phyloP scores from a whole-genome alignment of 2,113 vertebrate species.

The Tursiops truncatus region DNA sequence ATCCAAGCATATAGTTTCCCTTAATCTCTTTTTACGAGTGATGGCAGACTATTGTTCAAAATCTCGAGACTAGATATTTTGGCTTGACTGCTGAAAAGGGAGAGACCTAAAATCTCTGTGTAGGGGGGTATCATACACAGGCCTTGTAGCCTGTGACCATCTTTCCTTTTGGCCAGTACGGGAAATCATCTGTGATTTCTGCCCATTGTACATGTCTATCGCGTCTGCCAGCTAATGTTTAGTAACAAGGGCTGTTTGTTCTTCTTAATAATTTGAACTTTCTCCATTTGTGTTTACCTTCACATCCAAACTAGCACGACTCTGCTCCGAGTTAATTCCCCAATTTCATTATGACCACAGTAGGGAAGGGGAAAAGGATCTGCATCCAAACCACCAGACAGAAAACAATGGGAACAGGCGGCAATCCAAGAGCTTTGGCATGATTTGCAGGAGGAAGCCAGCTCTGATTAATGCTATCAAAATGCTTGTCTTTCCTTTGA shows the following conservation, averaged over 20 bases:
- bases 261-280: conserved; percentile 82
- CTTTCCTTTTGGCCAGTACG: neutral
- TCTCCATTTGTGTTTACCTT: conserved; percentile 80
- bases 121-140: neutral
- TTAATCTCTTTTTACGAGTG: neutral
- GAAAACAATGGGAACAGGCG: conserved; percentile 82
- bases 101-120: conserved; percentile 27
- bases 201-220: conserved; percentile 25
- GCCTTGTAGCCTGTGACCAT: neutral
- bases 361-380: conserved; percentile 66
- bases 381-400: conserved; percentile 80
- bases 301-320: conserved; percentile 77
- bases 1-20: neutral
- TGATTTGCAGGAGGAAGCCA: conserved; percentile 66
- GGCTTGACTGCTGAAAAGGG: neutral
- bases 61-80: neutral
- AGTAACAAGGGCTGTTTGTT: conserved; percentile 83
- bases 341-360: conserved; percentile 76
- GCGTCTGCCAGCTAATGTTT: conserved; percentile 83
- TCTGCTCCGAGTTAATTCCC: conserved; percentile 84
- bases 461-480: conserved; percentile 76
- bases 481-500: conserved; percentile 75
- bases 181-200: neutral
- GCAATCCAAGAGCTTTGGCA: conserved; percentile 82
- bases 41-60: neutral